A percentile compares a stretch with the other conserved stretches of the same genome.
phyloP scores from a whole-genome alignment of 2,113 vertebrate genomes.

The Lampris megalopsis region DNA sequence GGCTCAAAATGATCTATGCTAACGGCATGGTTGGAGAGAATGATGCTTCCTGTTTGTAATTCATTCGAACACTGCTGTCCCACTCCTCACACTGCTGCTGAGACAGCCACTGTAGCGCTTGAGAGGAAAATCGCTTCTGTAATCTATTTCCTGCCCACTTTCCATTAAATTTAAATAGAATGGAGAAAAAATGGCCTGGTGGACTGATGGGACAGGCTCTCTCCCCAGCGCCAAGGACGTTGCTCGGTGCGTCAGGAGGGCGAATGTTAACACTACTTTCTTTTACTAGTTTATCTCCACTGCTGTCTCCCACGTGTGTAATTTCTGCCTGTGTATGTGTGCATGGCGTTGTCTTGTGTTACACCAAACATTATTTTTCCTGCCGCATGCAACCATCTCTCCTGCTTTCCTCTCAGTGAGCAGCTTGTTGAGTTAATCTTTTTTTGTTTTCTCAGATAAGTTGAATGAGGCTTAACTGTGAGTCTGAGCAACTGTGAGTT shows the following conservation, averaged over 20 bases:
- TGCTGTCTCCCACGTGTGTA: neutral
- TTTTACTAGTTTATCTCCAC: neutral
- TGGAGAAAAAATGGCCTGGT: constrained; percentile 34
- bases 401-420: too few relatives aligned
- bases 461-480: neutral
- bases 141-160: constrained; percentile 64
- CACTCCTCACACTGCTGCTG: constrained; percentile 48
- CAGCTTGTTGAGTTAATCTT: too few relatives aligned
- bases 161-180: constrained; percentile 72
- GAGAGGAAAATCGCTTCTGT: constrained; percentile 28
- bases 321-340: neutral
- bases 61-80: constrained; percentile 59
- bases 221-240: constrained; percentile 64
- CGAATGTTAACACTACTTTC: constrained; percentile 20
- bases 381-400: neutral
- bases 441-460: too few relatives aligned
- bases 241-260: constrained; percentile 40
- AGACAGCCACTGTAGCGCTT: constrained; percentile 62
- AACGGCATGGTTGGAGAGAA: constrained; percentile 48
- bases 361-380: neutral
- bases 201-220: constrained; percentile 47
- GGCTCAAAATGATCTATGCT: constrained; percentile 47
- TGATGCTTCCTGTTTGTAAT: constrained; percentile 59
- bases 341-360: neutral
- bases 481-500: neutral